Evolutionary conservation across 2,113 vertebrate genomes (phyloP).

Genomic region (Phrynocephalus versicolor): DNA sequence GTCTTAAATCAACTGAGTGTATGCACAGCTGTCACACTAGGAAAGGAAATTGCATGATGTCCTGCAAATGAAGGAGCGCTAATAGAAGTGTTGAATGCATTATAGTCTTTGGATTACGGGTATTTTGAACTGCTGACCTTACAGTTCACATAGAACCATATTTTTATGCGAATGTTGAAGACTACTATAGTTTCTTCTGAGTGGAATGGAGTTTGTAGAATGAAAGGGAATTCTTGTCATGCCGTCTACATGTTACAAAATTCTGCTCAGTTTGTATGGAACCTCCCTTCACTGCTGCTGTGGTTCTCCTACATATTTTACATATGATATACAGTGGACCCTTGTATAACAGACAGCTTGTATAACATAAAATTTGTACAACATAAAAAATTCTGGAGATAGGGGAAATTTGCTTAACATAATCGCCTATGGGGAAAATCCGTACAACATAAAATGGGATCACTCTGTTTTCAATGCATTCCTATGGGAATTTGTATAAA

Average conservation of each 20-base stretch:
- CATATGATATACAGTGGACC: too few relatives aligned
- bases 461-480: too few relatives aligned
- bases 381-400: too few relatives aligned
- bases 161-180: conserved; percentile 21
- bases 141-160: neutral
- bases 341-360: too few relatives aligned
- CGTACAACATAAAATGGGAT: too few relatives aligned
- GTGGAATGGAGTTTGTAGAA: neutral
- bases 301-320: neutral
- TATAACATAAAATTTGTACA: too few relatives aligned
- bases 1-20: neutral
- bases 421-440: too few relatives aligned
- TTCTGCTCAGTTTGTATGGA: neutral
- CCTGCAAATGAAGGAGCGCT: neutral
- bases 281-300: neutral
- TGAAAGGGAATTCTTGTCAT: neutral
- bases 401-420: too few relatives aligned
- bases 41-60: neutral
- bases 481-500: too few relatives aligned
- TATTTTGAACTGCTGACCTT: neutral
- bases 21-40: neutral
- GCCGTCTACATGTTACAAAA: conserved; percentile 21
- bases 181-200: neutral
- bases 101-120: neutral
- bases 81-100: neutral